Base-by-base conservation (phyloP, 2,888 invertebrate genomes). In the Tromatobia lineatoria region DNA sequence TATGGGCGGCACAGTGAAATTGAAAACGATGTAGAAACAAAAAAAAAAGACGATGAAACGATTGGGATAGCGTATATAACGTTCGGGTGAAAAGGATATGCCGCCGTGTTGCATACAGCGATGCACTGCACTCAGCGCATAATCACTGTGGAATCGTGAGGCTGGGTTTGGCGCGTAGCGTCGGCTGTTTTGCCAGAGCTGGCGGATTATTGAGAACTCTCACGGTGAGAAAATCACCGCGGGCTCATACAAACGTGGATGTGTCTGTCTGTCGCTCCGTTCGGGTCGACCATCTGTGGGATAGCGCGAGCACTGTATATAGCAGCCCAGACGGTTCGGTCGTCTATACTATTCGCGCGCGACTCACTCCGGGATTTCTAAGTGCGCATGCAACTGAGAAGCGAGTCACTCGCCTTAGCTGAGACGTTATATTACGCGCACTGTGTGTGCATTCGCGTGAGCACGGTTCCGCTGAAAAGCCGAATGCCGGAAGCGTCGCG, bases 201-300 rank as follows among this genome's bases (percentile, higher is more conserved):
- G 69, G 59, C 80, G 76, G 85, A 87, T 87, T 85, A 86, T 87
- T 83, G 86, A 84, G 83, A 82, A 80, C 85, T 86, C 87, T 87
- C 86, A 86, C 87, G 85, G 82, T 86, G 85, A 86, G 86, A 86
- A 87, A 86, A 86, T 83, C 80, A 80, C 82, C 75, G 75, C 77
- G 42, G 70, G 81, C 75, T 81, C 57, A 50, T 64, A 38, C 64
- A 74, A 64, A 69, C 42, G 59, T 23, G 25, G 23, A 45, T 67
- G 47, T 70, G 77, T 76, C 50, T 69, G 54, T 73, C 38, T 34
- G 34, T 34, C n/a, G n/a, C n/a, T n/a, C 3, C 73, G 42, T 15
- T 80, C 52, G 15, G 73, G 71, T 13, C 81, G 34, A 71, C 18
- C 42, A 42, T 67, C 45, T 57, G 54, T 66, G 59, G 47, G 25